Evolutionary conservation across 2,113 vertebrate genomes (phyloP).

Genomic region (Glareola pratincola): DNA sequence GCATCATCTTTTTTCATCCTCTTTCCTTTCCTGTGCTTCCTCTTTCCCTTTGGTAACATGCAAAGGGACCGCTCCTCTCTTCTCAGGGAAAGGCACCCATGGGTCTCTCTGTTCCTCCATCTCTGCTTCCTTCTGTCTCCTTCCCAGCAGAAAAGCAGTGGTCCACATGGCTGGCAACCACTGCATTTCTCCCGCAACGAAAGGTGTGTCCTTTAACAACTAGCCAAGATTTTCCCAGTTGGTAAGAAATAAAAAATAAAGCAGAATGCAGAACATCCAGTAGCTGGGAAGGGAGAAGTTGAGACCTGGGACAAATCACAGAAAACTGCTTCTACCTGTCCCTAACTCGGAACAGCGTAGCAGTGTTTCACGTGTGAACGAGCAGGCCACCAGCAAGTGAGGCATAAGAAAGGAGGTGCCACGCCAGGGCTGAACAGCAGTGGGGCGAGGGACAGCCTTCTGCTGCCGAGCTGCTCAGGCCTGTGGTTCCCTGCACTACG

Average conservation of each 20-base stretch:
- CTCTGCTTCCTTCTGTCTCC: neutral
- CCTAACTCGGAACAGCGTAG: neutral
- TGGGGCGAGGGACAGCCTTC: neutral
- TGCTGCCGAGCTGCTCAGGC: slow-evolving; percentile 7
- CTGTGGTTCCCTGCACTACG: neutral
- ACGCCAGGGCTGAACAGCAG: neutral
- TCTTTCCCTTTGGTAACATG: neutral
- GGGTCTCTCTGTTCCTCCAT: neutral
- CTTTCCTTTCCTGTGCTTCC: neutral
- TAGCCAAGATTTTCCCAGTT: neutral
- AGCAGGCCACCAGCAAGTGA: neutral
- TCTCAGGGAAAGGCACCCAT: neutral
- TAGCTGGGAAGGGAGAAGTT: neutral
- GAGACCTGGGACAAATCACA: neutral
- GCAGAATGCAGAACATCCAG: neutral
- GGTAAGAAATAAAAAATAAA: neutral
- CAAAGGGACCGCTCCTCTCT: neutral
- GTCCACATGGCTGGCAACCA: neutral
- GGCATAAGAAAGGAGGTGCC: neutral
- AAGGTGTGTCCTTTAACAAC: neutral
- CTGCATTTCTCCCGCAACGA: neutral
- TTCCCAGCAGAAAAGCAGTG: neutral
- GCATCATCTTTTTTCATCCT: neutral
- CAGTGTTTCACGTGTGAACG: neutral
- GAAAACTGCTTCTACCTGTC: neutral